A percentile compares a stretch with the other conserved stretches of the same genome.
Conservation (phyloP, 2,888 invertebrate genomes). For the Trichacis sp. region DNA sequence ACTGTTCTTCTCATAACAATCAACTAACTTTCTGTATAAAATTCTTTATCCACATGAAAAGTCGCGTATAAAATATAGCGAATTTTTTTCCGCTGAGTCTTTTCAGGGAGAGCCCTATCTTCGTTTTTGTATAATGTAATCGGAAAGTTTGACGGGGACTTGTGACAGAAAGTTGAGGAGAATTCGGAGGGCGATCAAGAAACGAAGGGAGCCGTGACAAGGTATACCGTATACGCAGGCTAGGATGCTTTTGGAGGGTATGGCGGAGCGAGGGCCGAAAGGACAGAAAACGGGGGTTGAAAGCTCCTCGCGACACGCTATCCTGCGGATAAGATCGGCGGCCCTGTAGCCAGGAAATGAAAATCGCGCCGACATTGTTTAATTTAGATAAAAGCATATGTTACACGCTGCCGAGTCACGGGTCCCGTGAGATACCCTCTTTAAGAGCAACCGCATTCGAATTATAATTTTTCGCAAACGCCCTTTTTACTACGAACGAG, state of each 20-base stretch:
- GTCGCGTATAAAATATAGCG: background rate
- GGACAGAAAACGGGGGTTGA: slow-evolving; percentile 50
- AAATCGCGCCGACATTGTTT: slow-evolving; percentile 71
- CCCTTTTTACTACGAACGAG: slow-evolving; percentile 49
- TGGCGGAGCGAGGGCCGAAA: slow-evolving; percentile 33
- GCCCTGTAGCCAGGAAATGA: slow-evolving; percentile 71
- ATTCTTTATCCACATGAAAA: too few relatives aligned
- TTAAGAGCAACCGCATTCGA: background rate
- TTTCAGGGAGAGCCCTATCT: slow-evolving; percentile 50
- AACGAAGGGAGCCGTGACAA: slow-evolving; percentile 44
- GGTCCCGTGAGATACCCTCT: slow-evolving; percentile 23
- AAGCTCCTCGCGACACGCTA: slow-evolving; percentile 60
- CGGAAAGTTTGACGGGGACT: slow-evolving; percentile 61
- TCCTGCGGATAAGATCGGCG: slow-evolving; percentile 70
- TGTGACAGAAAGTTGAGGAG: slow-evolving; percentile 38
- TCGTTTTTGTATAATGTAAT: slow-evolving; percentile 64
- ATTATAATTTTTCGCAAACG: slow-evolving; percentile 29
- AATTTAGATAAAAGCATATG: slow-evolving; percentile 74
- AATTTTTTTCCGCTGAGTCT: slow-evolving; percentile 7
- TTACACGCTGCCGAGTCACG: slow-evolving; percentile 58
- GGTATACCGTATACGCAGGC: too few relatives aligned
- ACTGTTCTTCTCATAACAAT: too few relatives aligned
- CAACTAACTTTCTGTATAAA: too few relatives aligned
- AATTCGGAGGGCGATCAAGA: slow-evolving; percentile 38
- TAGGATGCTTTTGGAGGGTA: slow-evolving; percentile 20